These are phyloP conservation scores for Epinotia bilunana DNA, from an alignment of 2,888 invertebrate species.

Conservation along the genomic window DNA sequence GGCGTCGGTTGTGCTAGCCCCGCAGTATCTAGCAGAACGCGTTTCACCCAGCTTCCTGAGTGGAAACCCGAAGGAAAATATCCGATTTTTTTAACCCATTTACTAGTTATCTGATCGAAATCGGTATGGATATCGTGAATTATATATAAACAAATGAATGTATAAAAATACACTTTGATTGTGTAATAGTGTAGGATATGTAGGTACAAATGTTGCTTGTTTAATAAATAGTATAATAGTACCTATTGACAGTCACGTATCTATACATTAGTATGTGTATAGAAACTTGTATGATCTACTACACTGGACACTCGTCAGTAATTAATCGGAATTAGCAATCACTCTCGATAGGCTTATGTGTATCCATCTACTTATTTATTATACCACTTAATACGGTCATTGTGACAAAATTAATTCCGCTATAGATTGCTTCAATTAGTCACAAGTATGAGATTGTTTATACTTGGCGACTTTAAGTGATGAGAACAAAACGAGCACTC, in stretches of 20 bases:
- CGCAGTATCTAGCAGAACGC: neutral
- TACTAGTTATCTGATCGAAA: no score
- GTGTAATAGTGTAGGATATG: no score
- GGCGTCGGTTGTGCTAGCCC: no score
- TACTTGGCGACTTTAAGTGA: slow-evolving; percentile 11
- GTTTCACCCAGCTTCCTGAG: no score
- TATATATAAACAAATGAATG: no score
- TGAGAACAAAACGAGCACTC: slow-evolving; percentile 20
- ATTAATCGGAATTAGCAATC: neutral
- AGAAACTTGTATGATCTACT: neutral
- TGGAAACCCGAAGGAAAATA: no score
- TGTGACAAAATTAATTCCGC: neutral
- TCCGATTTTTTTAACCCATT: no score
- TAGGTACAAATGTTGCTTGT: no score
- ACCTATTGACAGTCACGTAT: neutral
- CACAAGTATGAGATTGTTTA: slow-evolving; percentile 8
- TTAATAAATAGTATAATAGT: neutral
- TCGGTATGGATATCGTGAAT: no score
- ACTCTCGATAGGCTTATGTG: neutral
- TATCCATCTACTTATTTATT: neutral
- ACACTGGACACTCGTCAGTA: neutral
- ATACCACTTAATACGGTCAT: neutral
- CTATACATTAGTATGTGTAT: neutral
- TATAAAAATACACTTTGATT: no score
- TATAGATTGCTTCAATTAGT: neutral